Evolutionary conservation across 2,888 invertebrate species (phyloP), one percentile per base, ranked within the genome.

Genomic region (Drosophila niveifrons): DNA sequence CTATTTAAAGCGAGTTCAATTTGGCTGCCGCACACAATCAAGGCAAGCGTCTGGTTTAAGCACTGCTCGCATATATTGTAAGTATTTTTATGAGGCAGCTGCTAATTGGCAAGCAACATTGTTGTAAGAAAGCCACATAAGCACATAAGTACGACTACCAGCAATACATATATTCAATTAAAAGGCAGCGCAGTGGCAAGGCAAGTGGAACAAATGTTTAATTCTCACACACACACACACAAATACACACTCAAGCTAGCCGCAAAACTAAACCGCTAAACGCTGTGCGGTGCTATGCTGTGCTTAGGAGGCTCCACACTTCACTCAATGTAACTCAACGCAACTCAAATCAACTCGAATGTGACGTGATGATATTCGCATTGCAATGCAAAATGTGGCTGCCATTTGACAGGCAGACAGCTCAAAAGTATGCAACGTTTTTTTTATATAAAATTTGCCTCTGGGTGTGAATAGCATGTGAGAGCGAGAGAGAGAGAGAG

Each of bases 381-480:
- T 81, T 81, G 78, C 84, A 79, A 13, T 85, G 85, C 80, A 75
- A 85, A 85, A 75, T 78, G 71, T 75, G 72, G 80, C 78, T 70
- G 55, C 17, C 18, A 83, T 83, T 74, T 86, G 81, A 77, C 73
- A 71, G 78, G 18, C 53, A 28, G 58, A 36, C 66, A 67, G 68
- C 62, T 58, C n/a, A 59, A 57, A 72, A 66, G 61, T 75, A 66
- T 80, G 82, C 59, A 66, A 31, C 46, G 48, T 29, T 55, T 73
- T 56, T 56, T 61, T 56, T 36, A 7, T 36, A n/a, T 43, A 47
- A 7, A 29, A 31, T 57, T 48, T 57, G 43, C 28, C 11, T 36
- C 41, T 48, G 62, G 47, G 73, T 78, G 78, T 67, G 65, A 80
- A 81, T 64, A 63, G 70, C 64, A 67, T 70, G 59, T 70, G 66